A percentile compares a stretch with the other conserved stretches of the same genome.
These are phyloP conservation scores for Yponomeuta malinellus DNA, from an alignment of 2,888 invertebrate genomes.

Conservation along the genomic window DNA sequence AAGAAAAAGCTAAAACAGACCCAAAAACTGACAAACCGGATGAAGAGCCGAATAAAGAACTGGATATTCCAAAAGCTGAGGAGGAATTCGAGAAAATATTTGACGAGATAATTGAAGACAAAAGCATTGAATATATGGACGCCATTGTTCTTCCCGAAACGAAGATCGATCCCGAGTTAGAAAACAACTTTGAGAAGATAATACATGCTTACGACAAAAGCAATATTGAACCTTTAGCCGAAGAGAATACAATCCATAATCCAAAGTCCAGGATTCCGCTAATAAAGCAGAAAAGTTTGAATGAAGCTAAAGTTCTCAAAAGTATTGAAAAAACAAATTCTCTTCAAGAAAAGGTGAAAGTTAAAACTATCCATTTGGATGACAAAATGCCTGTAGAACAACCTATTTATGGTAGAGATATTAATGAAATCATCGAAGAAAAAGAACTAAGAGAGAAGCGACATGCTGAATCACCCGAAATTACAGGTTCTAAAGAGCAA, in stretches of 20 bases:
- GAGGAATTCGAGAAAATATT: conserved; percentile 64
- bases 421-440: neutral
- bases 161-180: conserved; percentile 9
- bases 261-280: conserved; percentile 51
- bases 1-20: neutral
- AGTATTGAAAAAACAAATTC: conserved; percentile 19
- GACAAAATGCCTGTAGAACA: neutral
- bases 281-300: conserved; percentile 39
- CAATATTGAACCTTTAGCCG: conserved; percentile 30
- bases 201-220: conserved; percentile 57
- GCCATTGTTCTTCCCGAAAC: neutral
- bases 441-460: neutral
- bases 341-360: conserved; percentile 16
- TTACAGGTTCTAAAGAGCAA: neutral
- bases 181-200: conserved; percentile 50
- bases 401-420: neutral
- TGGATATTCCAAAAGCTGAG: conserved; percentile 28
- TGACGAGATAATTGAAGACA: conserved; percentile 42
- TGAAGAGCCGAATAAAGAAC: neutral
- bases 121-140: conserved; percentile 10
- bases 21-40: conserved; percentile 1
- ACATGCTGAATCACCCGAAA: neutral
- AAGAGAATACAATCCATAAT: conserved; percentile 19
- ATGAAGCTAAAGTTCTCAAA: conserved; percentile 33
- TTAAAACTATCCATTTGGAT: neutral